Evolutionary conservation across 2,113 vertebrate species (phyloP).

Genomic region (Tympanuchus pallidicinctus): DNA sequence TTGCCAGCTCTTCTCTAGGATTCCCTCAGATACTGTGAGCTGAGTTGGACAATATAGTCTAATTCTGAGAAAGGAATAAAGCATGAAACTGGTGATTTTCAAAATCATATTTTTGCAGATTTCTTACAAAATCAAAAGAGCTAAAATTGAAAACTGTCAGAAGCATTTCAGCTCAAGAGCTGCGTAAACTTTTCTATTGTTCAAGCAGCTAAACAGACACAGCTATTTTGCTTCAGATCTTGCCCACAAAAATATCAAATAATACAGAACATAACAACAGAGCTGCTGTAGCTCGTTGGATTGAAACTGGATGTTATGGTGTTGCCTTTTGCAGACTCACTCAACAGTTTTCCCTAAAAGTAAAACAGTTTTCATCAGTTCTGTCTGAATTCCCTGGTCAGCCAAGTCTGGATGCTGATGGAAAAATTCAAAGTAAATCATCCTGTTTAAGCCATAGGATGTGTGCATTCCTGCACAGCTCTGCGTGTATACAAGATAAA

Average conservation of each 20-base stretch:
- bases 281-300: constrained; percentile 41
- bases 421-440: not conserved
- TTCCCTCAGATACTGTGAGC: constrained; percentile 63
- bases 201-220: constrained; percentile 72
- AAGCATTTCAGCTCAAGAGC: constrained; percentile 72
- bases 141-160: constrained; percentile 75
- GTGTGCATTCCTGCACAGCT: not conserved
- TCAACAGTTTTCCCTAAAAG: constrained; percentile 36
- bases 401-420: not conserved
- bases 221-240: constrained; percentile 69
- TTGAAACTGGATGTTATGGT: constrained; percentile 17
- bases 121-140: constrained; percentile 76
- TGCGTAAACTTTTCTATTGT: constrained; percentile 74
- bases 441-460: not conserved
- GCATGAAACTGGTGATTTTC: constrained; percentile 74
- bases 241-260: constrained; percentile 55
- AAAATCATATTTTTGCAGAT: constrained; percentile 71
- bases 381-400: not conserved
- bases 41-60: constrained; percentile 69
- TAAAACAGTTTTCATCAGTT: constrained; percentile 2
- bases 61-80: constrained; percentile 70
- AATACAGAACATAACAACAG: constrained; percentile 41
- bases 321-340: constrained; percentile 60
- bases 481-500: not conserved
- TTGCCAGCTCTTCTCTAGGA: constrained; percentile 63